phyloP scores from a whole-genome alignment of 2,888 invertebrate genomes.

The Xestia sexstrigata region DNA sequence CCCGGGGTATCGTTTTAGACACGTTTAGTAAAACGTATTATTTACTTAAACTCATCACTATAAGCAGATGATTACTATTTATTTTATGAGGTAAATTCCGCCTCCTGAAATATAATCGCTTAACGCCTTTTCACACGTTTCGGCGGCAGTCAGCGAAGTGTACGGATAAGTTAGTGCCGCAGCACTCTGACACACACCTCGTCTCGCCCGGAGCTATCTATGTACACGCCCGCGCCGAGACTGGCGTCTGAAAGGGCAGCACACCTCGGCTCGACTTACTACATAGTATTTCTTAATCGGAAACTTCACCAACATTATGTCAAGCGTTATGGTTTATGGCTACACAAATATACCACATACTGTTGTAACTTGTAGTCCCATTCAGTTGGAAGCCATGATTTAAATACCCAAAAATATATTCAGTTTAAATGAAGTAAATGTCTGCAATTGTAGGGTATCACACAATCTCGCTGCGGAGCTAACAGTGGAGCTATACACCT shows the following conservation, averaged over 20 bases:
- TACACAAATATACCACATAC: neutral
- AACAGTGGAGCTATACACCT: neutral
- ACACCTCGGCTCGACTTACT: constrained; percentile 1
- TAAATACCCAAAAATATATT: constrained; percentile 15
- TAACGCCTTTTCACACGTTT: constrained; percentile 4
- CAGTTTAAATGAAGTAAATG: neutral
- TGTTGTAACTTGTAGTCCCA: neutral
- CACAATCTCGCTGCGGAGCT: neutral
- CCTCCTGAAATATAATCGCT: neutral
- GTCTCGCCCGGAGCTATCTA: neutral
- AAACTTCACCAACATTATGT: neutral
- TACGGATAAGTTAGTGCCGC: neutral
- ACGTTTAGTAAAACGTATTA: neutral
- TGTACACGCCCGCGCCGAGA: neutral
- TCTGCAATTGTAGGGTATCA: neutral
- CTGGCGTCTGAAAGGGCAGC: neutral
- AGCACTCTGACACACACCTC: neutral
- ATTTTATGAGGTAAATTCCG: neutral
- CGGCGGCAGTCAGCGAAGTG: neutral
- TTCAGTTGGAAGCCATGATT: neutral
- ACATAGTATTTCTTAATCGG: neutral
- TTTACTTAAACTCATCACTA: neutral
- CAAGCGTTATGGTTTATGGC: neutral
- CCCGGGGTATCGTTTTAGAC: too few species aligned
- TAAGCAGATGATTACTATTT: neutral